A percentile compares a stretch with the other conserved stretches of the same genome.
Evolutionary conservation across 2,888 invertebrate species (phyloP).

Genomic region (Saturnia japonica): DNA sequence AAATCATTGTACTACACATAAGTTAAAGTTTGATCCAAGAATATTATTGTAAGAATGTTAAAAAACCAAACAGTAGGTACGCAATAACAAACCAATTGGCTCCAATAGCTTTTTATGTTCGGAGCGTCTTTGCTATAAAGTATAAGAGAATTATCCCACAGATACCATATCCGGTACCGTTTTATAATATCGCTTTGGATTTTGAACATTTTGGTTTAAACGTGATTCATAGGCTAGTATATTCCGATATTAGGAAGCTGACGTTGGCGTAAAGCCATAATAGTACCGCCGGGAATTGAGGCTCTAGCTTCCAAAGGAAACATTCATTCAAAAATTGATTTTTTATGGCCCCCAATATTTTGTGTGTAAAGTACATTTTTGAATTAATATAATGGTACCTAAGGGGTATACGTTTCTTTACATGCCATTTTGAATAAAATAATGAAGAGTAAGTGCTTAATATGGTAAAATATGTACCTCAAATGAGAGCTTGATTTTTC

Average conservation of each 20-base stretch:
- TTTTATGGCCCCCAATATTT: background rate
- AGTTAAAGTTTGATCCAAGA: background rate
- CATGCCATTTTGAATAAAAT: background rate
- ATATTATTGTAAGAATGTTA: background rate
- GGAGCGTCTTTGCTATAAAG: constrained; percentile 51
- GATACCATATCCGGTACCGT: constrained; percentile 43
- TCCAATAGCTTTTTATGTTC: constrained; percentile 29
- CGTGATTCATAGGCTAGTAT: constrained; percentile 64
- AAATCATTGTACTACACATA: too few relatives aligned
- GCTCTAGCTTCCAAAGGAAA: constrained; percentile 56
- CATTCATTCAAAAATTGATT: constrained; percentile 28
- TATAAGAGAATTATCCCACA: constrained; percentile 28
- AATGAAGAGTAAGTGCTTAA: background rate
- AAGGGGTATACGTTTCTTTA: background rate
- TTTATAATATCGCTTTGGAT: constrained; percentile 51
- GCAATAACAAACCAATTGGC: background rate
- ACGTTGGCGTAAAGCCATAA: constrained; percentile 70
- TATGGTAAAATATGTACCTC: background rate
- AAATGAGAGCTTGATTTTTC: background rate
- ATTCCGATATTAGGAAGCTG: constrained; percentile 61
- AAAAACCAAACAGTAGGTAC: too few relatives aligned
- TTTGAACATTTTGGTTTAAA: constrained; percentile 62
- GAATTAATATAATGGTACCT: background rate
- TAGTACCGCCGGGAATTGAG: constrained; percentile 56
- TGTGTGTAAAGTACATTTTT: constrained; percentile 3